These are phyloP conservation scores for Tragelaphus imberbis DNA, from an alignment of 2,113 vertebrate genomes.

Conservation along the genomic window DNA sequence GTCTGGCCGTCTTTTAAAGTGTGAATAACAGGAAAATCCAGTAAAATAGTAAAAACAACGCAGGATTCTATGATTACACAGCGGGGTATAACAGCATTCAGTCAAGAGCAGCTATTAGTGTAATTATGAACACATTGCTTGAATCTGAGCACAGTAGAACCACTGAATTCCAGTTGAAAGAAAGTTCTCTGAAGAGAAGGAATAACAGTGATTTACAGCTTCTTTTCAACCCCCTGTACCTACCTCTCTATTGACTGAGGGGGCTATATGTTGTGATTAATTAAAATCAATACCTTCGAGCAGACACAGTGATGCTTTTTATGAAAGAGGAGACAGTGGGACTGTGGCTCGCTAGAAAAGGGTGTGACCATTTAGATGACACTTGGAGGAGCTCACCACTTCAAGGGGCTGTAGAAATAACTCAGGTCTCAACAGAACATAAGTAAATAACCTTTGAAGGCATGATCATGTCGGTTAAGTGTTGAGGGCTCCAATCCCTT, in stretches of 20 bases:
- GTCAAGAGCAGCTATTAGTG: not conserved
- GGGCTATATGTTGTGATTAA: slow-evolving; percentile 52
- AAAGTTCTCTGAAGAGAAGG: slow-evolving; percentile 46
- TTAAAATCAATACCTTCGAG: slow-evolving; percentile 71
- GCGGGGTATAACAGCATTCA: accelerated
- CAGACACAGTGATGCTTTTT: not conserved
- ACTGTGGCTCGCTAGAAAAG: not conserved
- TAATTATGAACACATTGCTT: not conserved
- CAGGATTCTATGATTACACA: not conserved
- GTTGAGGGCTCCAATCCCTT: not conserved
- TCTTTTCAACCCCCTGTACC: not conserved
- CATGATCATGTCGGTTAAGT: not conserved
- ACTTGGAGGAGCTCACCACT: not conserved
- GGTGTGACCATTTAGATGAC: not conserved
- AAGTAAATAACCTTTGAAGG: not conserved
- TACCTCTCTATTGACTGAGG: slow-evolving; percentile 48
- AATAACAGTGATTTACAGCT: slow-evolving; percentile 57
- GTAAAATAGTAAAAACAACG: not conserved
- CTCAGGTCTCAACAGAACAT: not conserved
- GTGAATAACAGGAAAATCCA: not conserved
- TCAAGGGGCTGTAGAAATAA: not conserved
- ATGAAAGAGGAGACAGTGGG: not conserved
- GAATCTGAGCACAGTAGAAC: not conserved
- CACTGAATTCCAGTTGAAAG: slow-evolving; percentile 42
- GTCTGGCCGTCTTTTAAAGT: not conserved